A percentile compares a stretch with the other conserved stretches of the same genome.
These are phyloP conservation scores for Trissolcus brochymenae DNA, from an alignment of 2,888 invertebrate genomes.

Conservation along the genomic window DNA sequence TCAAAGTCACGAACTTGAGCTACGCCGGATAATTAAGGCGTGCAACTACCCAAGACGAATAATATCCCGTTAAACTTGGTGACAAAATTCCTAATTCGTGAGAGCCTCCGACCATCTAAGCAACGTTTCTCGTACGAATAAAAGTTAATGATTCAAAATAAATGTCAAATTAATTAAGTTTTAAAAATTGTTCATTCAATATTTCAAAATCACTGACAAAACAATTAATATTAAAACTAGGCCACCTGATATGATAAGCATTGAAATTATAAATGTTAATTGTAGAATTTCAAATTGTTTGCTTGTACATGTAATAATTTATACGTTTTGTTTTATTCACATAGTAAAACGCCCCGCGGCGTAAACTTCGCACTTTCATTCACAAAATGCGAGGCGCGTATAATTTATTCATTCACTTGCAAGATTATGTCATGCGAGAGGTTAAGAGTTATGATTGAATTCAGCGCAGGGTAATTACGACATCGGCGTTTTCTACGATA, in stretches of 20 bases:
- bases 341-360: neutral
- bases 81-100: constrained; percentile 55
- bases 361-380: constrained; percentile 31
- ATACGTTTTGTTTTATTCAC: no score
- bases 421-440: constrained; percentile 63
- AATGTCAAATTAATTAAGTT: neutral
- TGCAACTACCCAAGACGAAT: constrained; percentile 69
- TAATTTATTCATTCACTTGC: constrained; percentile 36
- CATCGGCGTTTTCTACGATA: constrained; percentile 54
- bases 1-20: constrained; percentile 63
- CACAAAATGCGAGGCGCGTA: constrained; percentile 30
- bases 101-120: neutral
- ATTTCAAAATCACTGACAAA: no score
- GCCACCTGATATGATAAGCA: no score
- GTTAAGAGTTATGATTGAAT: constrained; percentile 60
- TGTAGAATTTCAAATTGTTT: no score
- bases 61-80: constrained; percentile 60
- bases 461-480: constrained; percentile 63
- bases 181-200: no score
- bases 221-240: no score
- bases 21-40: constrained; percentile 66
- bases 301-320: no score
- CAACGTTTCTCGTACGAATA: neutral
- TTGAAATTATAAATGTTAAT: no score
- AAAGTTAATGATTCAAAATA: neutral